phyloP scores from a whole-genome alignment of 2,113 vertebrate species.

The Melanocharis versteri region DNA sequence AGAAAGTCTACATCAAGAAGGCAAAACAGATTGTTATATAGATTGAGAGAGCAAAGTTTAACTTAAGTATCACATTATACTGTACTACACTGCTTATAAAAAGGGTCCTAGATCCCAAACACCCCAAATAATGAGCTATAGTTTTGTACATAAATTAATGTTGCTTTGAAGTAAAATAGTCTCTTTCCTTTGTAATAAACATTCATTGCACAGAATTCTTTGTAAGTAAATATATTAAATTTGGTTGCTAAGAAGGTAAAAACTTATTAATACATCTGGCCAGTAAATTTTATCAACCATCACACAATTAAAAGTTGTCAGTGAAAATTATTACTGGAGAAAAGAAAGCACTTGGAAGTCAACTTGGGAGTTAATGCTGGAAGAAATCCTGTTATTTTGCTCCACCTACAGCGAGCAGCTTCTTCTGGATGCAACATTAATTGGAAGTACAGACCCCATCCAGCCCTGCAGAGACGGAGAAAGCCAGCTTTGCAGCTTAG shows the following conservation, averaged over 20 bases:
- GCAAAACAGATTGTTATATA: slow-evolving; percentile 15
- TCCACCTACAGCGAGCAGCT: neutral
- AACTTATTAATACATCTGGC: slow-evolving; percentile 46
- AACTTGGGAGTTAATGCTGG: slow-evolving; percentile 18
- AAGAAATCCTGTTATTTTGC: neutral
- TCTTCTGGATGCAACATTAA: slow-evolving; percentile 47
- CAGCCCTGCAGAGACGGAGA: slow-evolving; percentile 17
- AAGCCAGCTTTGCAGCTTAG: neutral
- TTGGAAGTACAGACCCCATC: slow-evolving; percentile 34
- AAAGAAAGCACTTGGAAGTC: slow-evolving; percentile 46
- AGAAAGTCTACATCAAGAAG: slow-evolving; percentile 5
- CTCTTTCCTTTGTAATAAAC: slow-evolving; percentile 57
- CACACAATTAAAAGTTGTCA: slow-evolving; percentile 11
- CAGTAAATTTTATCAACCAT: slow-evolving; percentile 29
- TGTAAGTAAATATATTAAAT: slow-evolving; percentile 71
- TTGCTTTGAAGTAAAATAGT: slow-evolving; percentile 65
- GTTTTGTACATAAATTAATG: slow-evolving; percentile 62
- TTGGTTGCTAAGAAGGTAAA: slow-evolving; percentile 65
- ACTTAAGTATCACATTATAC: slow-evolving; percentile 24
- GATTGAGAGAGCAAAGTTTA: slow-evolving; percentile 31
- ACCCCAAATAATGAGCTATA: slow-evolving; percentile 32
- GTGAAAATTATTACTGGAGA: slow-evolving; percentile 40
- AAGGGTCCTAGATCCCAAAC: slow-evolving; percentile 26
- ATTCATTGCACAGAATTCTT: slow-evolving; percentile 59
- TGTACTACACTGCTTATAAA: slow-evolving; percentile 49